A percentile compares a stretch with the other conserved stretches of the same genome.
Evolutionary conservation across 2,113 vertebrate genomes (phyloP).

Genomic region (Coptodon rendalli): DNA sequence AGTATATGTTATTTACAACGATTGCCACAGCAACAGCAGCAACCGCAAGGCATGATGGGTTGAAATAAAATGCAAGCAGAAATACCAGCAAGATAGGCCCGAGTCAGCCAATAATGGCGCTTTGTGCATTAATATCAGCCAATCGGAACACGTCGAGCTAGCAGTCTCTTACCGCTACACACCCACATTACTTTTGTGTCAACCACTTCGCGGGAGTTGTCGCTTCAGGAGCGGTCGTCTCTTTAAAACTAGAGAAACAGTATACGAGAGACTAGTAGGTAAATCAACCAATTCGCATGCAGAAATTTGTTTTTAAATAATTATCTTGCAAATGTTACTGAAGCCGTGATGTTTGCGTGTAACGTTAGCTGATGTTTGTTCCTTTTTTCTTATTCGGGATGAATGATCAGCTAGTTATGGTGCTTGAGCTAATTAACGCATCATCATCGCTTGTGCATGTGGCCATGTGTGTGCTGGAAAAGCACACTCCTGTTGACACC

Average conservation of each 20-base stretch:
- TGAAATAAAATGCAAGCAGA: constrained; percentile 74
- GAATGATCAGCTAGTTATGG: constrained; percentile 15
- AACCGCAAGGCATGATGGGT: constrained; percentile 65
- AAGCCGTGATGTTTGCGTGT: background rate
- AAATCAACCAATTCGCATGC: background rate
- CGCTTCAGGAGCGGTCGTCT: constrained; percentile 12
- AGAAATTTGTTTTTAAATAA: background rate
- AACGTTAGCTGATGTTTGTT: background rate
- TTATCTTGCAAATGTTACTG: background rate
- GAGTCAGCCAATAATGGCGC: constrained; percentile 45
- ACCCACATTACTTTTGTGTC: constrained; percentile 70
- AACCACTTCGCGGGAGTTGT: constrained; percentile 70
- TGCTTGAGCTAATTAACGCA: background rate
- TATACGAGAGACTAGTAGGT: constrained; percentile 41
- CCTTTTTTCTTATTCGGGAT: background rate
- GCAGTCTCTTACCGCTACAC: constrained; percentile 45
- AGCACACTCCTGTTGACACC: background rate
- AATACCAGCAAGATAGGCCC: constrained; percentile 40
- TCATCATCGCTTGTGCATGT: background rate
- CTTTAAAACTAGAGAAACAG: background rate
- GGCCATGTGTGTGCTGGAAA: background rate
- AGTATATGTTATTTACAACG: background rate
- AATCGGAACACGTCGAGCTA: constrained; percentile 40
- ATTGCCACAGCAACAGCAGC: constrained; percentile 40
- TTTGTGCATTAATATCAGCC: background rate